Evolutionary conservation across 2,113 vertebrate species (phyloP).

Genomic region (Scolopax mira): DNA sequence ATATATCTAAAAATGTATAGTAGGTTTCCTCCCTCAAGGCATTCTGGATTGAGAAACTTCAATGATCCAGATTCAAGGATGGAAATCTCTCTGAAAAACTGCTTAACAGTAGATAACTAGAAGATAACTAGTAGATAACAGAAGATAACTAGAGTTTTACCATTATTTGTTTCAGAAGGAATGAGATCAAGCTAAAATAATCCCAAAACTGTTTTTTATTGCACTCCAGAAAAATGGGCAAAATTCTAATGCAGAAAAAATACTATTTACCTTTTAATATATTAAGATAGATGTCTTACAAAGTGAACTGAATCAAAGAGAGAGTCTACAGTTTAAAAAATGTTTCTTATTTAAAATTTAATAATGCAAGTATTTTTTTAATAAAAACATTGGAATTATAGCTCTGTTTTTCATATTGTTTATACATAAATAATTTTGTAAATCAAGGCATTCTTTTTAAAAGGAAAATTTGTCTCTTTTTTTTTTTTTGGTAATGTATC

Average conservation of each 20-base stretch:
- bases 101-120: neutral
- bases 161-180: neutral
- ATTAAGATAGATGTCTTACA: neutral
- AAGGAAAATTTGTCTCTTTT: neutral
- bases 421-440: neutral
- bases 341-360: neutral
- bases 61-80: neutral
- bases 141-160: neutral
- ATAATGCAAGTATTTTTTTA: neutral
- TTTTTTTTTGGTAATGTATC: rapidly evolving
- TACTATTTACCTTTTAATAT: neutral
- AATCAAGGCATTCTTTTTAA: neutral
- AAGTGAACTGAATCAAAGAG: neutral
- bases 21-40: neutral
- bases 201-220: neutral
- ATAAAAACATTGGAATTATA: neutral
- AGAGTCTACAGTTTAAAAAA: neutral
- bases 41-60: neutral
- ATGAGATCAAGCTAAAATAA: neutral
- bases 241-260: neutral
- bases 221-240: neutral
- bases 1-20: neutral
- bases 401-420: neutral
- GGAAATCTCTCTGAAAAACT: neutral
- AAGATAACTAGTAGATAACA: too few relatives aligned